Evolutionary conservation across 2,888 invertebrate species (phyloP).

Genomic region (Oxycera nigricornis): DNA sequence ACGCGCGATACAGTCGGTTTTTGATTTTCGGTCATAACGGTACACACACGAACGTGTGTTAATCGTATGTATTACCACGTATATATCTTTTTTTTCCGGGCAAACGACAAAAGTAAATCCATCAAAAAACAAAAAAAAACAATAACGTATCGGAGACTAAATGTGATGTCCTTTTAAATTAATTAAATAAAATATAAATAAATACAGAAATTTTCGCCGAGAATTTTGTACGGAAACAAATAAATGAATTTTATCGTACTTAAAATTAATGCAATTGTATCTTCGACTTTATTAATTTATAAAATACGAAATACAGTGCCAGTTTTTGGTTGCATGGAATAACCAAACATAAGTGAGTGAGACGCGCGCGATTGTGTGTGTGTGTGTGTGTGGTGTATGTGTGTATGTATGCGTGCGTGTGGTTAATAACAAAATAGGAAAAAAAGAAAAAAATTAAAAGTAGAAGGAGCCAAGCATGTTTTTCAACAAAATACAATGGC

Average conservation of each 20-base stretch:
- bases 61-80: neutral
- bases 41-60: slow-evolving; percentile 19
- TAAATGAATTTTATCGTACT: neutral
- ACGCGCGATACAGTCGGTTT: slow-evolving; percentile 25
- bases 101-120: neutral
- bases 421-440: neutral
- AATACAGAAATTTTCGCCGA: neutral
- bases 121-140: neutral
- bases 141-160: no score
- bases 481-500: neutral
- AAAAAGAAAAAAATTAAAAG: no score
- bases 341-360: no score
- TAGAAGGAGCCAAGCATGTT: no score
- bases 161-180: no score
- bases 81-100: slow-evolving; percentile 5
- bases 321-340: neutral
- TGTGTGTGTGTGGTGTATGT: neutral
- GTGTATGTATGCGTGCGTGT: neutral
- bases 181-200: no score
- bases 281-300: neutral
- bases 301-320: neutral
- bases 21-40: slow-evolving; percentile 34
- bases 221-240: neutral
- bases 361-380: no score
- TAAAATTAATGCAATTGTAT: neutral